Conservation (phyloP, 1,140 invertebrate genomes). For the Andrena cerasifolii region DNA sequence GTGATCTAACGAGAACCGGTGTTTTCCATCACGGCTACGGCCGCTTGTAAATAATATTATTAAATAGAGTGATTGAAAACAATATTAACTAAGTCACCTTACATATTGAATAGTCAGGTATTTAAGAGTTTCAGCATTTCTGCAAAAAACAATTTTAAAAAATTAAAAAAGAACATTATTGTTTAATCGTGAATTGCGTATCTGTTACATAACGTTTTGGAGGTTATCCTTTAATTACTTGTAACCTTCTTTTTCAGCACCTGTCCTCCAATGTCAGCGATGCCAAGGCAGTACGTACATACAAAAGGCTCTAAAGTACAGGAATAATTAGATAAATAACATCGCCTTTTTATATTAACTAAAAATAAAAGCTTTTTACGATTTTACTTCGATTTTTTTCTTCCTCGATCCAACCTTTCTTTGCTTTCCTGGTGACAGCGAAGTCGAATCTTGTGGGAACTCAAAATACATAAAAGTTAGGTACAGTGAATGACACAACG, state of each 20-base stretch:
- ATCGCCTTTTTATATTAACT: constrained; percentile 28
- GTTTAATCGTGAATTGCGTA: background rate
- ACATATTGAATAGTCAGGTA: too few relatives aligned
- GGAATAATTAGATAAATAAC: constrained; percentile 45
- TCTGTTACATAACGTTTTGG: background rate
- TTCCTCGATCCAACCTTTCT: too few relatives aligned
- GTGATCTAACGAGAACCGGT: too few relatives aligned
- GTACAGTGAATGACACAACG: too few relatives aligned
- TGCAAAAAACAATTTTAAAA: background rate
- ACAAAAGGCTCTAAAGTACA: constrained; percentile 73
- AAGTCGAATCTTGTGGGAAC: background rate
- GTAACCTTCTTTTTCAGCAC: constrained; percentile 64
- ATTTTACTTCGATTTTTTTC: background rate
- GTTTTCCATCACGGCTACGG: too few relatives aligned
- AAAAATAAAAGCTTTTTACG: constrained; percentile 26
- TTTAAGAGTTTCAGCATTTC: too few relatives aligned
- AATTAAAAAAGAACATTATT: background rate
- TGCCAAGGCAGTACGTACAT: constrained; percentile 69
- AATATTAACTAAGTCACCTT: too few relatives aligned
- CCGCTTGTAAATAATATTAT: too few relatives aligned
- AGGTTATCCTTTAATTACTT: background rate
- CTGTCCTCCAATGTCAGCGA: constrained; percentile 68
- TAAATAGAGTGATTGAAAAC: too few relatives aligned
- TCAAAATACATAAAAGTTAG: too few relatives aligned
- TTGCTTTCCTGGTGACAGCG: background rate